Evolutionary conservation across 23 tunicate genomes (phyloP).

Genomic region (Diplosoma virens): DNA sequence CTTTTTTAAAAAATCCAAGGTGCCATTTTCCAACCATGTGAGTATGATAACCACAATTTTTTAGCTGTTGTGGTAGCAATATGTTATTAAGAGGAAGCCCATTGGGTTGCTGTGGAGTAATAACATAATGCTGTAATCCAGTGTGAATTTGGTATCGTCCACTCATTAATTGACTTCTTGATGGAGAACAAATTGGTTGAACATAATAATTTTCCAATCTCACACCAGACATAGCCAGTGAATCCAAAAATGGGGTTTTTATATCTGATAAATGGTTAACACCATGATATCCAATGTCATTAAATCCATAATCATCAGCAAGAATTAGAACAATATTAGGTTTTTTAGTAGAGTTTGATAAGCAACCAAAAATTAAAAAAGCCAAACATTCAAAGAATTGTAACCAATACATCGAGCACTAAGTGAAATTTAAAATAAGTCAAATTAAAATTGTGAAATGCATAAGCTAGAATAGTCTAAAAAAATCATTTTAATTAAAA

Average conservation of each 20-base stretch:
- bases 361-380: too few species aligned
- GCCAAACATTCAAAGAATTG: too few species aligned
- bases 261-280: conserved; percentile 44
- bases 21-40: conserved; percentile 93
- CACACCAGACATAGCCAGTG: conserved; percentile 54
- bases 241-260: conserved; percentile 78
- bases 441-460: too few species aligned
- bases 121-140: conserved; percentile 75
- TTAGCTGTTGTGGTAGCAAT: conserved; percentile 67
- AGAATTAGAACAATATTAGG: conserved; percentile 12
- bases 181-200: conserved; percentile 88
- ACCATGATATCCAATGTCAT: conserved; percentile 89
- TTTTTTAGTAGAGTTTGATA: too few species aligned
- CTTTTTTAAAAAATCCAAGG: conserved; percentile 66
- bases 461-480: too few species aligned
- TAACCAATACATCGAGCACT: too few species aligned
- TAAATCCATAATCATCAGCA: conserved; percentile 72
- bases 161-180: conserved; percentile 71
- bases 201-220: conserved; percentile 84
- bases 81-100: conserved; percentile 70
- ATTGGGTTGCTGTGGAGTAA: conserved; percentile 55
- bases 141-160: conserved; percentile 95
- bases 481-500: too few species aligned
- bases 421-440: too few species aligned
- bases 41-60: conserved; percentile 75